These are phyloP conservation scores for Platynereis dumerilii DNA, from an alignment of 2,888 invertebrate genomes.

Conservation along the genomic window DNA sequence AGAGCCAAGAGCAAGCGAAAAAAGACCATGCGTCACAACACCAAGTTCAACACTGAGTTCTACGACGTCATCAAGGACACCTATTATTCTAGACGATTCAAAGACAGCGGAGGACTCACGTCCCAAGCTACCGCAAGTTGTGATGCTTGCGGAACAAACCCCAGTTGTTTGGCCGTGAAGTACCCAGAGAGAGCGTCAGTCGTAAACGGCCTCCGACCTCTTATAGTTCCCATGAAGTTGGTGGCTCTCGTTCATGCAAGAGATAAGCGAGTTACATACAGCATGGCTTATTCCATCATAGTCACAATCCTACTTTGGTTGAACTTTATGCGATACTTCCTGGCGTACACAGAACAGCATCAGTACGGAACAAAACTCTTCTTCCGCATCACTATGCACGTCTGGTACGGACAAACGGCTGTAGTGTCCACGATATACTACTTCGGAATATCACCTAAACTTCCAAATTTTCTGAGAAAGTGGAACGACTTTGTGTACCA, in stretches of 20 bases:
- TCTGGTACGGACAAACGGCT: conserved; percentile 24
- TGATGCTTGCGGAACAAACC: conserved; percentile 3
- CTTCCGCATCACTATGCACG: conserved; percentile 24
- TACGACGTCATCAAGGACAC: conserved; percentile 2
- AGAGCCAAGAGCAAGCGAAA: neutral
- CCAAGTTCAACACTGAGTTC: neutral
- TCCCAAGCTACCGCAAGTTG: neutral
- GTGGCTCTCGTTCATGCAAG: neutral
- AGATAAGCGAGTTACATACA: neutral
- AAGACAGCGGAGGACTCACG: neutral
- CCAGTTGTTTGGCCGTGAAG: neutral
- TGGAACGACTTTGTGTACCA: conserved; percentile 2
- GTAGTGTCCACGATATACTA: conserved; percentile 18
- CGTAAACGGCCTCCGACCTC: neutral
- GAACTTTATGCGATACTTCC: conserved; percentile 22
- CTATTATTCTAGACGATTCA: neutral
- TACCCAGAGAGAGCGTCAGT: conserved; percentile 1
- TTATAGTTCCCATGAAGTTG: neutral
- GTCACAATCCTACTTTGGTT: conserved; percentile 11
- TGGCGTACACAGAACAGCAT: conserved; percentile 15
- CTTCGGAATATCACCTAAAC: conserved; percentile 6
- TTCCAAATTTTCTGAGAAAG: conserved; percentile 11
- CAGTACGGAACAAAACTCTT: conserved; percentile 21
- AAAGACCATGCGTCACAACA: neutral
- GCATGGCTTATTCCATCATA: conserved; percentile 1